Base-by-base conservation (phyloP, 1,140 invertebrate species). In the Drosophila micromelanica region DNA sequence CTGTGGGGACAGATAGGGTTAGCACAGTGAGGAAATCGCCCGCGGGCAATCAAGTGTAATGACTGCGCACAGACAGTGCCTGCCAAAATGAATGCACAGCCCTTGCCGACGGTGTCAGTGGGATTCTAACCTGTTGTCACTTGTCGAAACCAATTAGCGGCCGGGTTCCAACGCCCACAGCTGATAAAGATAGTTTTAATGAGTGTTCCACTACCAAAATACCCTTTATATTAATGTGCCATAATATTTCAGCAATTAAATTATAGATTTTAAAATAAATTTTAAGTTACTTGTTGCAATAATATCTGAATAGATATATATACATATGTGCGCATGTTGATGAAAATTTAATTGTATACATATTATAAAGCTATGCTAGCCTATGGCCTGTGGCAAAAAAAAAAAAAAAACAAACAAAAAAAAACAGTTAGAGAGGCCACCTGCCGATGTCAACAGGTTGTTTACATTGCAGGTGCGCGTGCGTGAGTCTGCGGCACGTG, bases 391-490 rank as follows among this genome's bases (percentile, higher is more conserved):
- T n/a, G n/a, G n/a, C n/a, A n/a, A n/a, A n/a, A n/a, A n/a, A n/a
- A n/a, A n/a, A n/a, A n/a, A n/a, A n/a, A n/a, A n/a, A n/a, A n/a
- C n/a, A n/a, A n/a, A n/a, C n/a, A n/a, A n/a, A n/a, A n/a, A n/a
- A 42, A n/a, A 55, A 52, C 17, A 45, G 35, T 12, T 32, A 52
- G 27, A 1, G 27, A 27, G 13, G 23, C 23, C 49, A 30, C 68
- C 51, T 40, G 60, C 68, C 49, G 79, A 70, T 89, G 82, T 87
- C 82, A 87, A 87, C 82, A 87, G 82, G 82, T 87, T 87, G 32
- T 64, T 64, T 60, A 71, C 55, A 43, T 59, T 48, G 8, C 35
- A 32, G 45, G 35, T 63, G 73, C 32, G 61, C 42, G 15, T 57
- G 35, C 57, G 49, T 76, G 42, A 63, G 65, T 32, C n/a, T 49